Evolutionary conservation across 2,888 invertebrate species (phyloP).

Genomic region (Spodoptera exigua): DNA sequence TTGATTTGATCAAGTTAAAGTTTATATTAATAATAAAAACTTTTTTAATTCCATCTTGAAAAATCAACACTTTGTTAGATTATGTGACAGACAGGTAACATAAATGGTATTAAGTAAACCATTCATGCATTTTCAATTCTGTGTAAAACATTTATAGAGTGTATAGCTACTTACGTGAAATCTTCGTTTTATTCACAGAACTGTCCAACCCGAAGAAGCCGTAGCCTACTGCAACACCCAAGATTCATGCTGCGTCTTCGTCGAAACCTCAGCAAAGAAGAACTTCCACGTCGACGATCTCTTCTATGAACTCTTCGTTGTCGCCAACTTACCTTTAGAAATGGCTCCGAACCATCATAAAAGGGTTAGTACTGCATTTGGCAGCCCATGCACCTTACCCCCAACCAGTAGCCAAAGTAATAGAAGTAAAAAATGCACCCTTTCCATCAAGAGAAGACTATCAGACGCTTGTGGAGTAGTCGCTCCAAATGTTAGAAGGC

Average conservation of each 20-base stretch:
- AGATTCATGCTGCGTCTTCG: slow-evolving; percentile 93
- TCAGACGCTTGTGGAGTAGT: slow-evolving; percentile 97
- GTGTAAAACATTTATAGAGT: too few relatives aligned
- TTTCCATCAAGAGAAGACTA: slow-evolving; percentile 94
- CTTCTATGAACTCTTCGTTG: slow-evolving; percentile 94
- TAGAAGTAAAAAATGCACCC: slow-evolving; percentile 92
- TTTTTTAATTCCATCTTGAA: too few relatives aligned
- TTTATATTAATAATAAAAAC: too few relatives aligned
- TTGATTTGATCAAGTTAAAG: too few relatives aligned
- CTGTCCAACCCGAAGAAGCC: slow-evolving; percentile 93
- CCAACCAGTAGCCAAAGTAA: slow-evolving; percentile 91
- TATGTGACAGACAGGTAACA: too few relatives aligned
- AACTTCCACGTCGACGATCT: slow-evolving; percentile 95
- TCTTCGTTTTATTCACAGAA: slow-evolving; percentile 84
- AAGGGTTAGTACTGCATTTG: slow-evolving; percentile 93
- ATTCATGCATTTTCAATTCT: too few relatives aligned
- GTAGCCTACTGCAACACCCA: slow-evolving; percentile 93
- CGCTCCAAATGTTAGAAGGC: slow-evolving; percentile 95
- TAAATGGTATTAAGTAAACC: too few relatives aligned
- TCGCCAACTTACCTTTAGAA: slow-evolving; percentile 95
- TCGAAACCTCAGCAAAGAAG: slow-evolving; percentile 95
- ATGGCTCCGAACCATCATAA: slow-evolving; percentile 97
- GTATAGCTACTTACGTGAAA: too few relatives aligned
- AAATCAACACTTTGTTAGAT: too few relatives aligned
- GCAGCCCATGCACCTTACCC: slow-evolving; percentile 93